phyloP scores from a whole-genome alignment of 2,888 invertebrate species.

The Diloba caeruleocephala region DNA sequence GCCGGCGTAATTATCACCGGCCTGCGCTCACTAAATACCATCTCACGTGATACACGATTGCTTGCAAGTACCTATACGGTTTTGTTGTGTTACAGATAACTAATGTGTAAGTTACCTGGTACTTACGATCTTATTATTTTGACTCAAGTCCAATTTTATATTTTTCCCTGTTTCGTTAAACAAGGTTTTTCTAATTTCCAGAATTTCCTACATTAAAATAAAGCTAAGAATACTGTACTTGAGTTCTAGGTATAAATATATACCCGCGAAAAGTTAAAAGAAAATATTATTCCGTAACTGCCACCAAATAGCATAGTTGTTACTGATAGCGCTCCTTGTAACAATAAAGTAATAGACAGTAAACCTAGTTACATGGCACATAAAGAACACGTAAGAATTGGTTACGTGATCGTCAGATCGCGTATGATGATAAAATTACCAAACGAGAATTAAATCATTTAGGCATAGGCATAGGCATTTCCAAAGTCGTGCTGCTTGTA shows the following conservation, averaged over 20 bases:
- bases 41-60: slow-evolving; percentile 48
- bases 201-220: too few species aligned
- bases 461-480: too few species aligned
- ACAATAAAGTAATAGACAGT: neutral
- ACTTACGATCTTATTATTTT: too few species aligned
- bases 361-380: neutral
- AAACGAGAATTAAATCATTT: neutral
- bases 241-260: too few species aligned
- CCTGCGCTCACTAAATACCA: slow-evolving; percentile 56
- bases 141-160: too few species aligned
- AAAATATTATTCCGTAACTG: neutral
- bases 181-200: too few species aligned
- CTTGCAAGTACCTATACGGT: neutral
- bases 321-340: neutral
- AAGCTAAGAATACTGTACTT: too few species aligned
- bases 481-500: too few species aligned
- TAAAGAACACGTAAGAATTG: neutral
- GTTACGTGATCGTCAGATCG: neutral
- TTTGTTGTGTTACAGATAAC: neutral
- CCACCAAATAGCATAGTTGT: neutral
- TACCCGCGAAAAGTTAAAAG: too few species aligned
- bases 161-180: too few species aligned
- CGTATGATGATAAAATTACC: neutral
- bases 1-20: slow-evolving; percentile 76
- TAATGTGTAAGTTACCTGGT: neutral